A percentile compares a stretch with the other conserved stretches of the same genome.
Conservation (phyloP, 1,140 invertebrate genomes). For the Nymphalis io region DNA sequence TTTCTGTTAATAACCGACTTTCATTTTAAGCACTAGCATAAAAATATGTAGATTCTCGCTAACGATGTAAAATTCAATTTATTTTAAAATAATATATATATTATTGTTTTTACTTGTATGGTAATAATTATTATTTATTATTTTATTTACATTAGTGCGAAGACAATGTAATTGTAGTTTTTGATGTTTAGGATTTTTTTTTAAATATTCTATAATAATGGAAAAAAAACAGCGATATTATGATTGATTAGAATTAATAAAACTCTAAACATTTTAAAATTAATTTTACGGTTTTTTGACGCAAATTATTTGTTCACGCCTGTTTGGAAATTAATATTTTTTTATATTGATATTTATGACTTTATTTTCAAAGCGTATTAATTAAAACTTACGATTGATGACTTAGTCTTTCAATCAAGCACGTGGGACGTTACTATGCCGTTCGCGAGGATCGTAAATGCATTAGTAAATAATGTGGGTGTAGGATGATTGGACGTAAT, state of each 20-base stretch:
- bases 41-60: slow-evolving; percentile 18
- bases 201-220: no score
- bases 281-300: no score
- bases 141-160: no score
- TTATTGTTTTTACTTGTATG: not conserved
- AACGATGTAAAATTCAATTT: not conserved
- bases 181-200: no score
- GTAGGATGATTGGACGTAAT: slow-evolving; percentile 67
- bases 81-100: not conserved
- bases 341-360: not conserved
- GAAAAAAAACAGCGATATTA: no score
- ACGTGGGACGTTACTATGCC: slow-evolving; percentile 54
- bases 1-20: slow-evolving; percentile 37
- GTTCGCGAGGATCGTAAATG: slow-evolving; percentile 62
- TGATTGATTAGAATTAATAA: no score
- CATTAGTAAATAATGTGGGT: slow-evolving; percentile 67
- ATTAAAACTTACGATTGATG: slow-evolving; percentile 35
- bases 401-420: slow-evolving; percentile 44
- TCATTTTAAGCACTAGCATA: slow-evolving; percentile 32
- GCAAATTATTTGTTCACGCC: no score
- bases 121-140: not conserved
- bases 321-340: not conserved
- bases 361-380: slow-evolving; percentile 6
- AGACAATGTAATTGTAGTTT: no score
- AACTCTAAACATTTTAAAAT: no score